These are phyloP conservation scores for Calephelis perditalis DNA, from an alignment of 2,888 invertebrate species.

Conservation along the genomic window DNA sequence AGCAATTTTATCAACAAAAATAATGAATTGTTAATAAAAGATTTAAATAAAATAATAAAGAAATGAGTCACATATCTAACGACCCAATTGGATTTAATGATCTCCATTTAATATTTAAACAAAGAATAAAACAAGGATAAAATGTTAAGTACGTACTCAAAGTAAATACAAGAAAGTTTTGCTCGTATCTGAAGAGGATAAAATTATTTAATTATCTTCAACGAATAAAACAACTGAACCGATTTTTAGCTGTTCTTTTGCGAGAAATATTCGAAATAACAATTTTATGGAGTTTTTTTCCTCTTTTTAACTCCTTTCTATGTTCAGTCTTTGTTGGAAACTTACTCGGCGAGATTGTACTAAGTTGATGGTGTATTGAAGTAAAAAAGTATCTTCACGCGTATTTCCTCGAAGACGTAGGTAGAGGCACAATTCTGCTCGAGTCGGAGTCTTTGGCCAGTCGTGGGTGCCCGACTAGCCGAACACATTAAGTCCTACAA, in stretches of 20 bases:
- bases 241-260: conserved; percentile 55
- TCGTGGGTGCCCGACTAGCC: no score
- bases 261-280: conserved; percentile 55
- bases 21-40: no score
- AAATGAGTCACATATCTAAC: no score
- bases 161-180: not conserved
- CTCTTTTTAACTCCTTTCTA: conserved; percentile 51
- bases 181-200: conserved; percentile 15
- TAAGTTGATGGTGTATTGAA: not conserved
- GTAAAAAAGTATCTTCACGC: no score
- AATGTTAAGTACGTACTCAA: not conserved
- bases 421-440: no score
- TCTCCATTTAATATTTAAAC: not conserved
- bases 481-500: no score
- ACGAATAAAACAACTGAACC: conserved; percentile 38
- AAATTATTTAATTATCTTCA: conserved; percentile 22
- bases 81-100: not conserved
- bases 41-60: no score
- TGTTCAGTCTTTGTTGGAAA: conserved; percentile 15
- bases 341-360: conserved; percentile 1
- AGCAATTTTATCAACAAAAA: no score
- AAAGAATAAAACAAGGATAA: not conserved
- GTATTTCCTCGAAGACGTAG: no score
- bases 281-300: conserved; percentile 54
- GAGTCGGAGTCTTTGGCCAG: no score